phyloP scores from a whole-genome alignment of 2,888 invertebrate species.

The Apocheima hispidaria region DNA sequence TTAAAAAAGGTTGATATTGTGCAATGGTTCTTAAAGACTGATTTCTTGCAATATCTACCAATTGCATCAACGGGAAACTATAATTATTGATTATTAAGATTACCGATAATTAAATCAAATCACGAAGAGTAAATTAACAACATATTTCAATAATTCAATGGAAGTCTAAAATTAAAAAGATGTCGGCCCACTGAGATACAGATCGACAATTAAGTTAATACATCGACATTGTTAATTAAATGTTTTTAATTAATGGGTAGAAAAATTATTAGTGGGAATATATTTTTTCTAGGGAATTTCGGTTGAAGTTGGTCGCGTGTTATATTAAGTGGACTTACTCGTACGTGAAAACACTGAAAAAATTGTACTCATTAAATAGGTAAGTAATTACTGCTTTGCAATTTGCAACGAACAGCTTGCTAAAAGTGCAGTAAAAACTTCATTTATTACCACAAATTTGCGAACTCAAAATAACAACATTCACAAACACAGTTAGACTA shows the following conservation, averaged over 20 bases:
- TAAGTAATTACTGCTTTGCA: too few relatives aligned
- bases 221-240: slow-evolving; percentile 56
- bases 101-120: slow-evolving; percentile 1
- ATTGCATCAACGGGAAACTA: not conserved
- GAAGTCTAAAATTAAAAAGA: slow-evolving; percentile 20
- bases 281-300: too few relatives aligned
- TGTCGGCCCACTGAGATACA: slow-evolving; percentile 43
- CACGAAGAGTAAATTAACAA: slow-evolving; percentile 10
- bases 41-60: slow-evolving; percentile 4
- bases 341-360: too few relatives aligned
- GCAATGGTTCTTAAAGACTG: not conserved
- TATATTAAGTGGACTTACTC: too few relatives aligned
- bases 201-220: slow-evolving; percentile 59
- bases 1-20: not conserved
- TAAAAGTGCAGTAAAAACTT: too few relatives aligned
- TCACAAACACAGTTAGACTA: too few relatives aligned
- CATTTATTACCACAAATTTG: too few relatives aligned
- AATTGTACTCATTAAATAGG: too few relatives aligned
- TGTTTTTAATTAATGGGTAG: slow-evolving; percentile 52
- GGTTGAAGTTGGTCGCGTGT: too few relatives aligned
- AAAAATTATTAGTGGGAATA: not conserved
- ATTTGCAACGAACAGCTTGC: too few relatives aligned
- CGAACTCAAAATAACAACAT: too few relatives aligned
- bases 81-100: not conserved
- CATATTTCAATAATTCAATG: slow-evolving; percentile 17